Evolutionary conservation across 2,888 invertebrate genomes (phyloP).

Genomic region (Dolichopus griseipennis): DNA sequence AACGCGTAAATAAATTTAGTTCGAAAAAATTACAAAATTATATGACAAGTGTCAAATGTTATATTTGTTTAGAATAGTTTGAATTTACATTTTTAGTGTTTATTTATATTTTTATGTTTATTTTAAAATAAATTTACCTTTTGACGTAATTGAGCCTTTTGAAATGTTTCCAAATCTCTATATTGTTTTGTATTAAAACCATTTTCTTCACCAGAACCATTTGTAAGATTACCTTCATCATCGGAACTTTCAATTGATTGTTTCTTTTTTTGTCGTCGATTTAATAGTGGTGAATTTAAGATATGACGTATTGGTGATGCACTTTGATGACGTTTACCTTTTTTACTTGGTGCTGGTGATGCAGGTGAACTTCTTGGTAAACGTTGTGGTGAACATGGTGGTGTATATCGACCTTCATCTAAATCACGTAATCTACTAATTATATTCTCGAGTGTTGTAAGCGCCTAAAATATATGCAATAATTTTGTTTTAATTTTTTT

Average conservation of each 20-base stretch:
- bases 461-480: constrained; percentile 37
- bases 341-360: constrained; percentile 63
- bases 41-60: no score
- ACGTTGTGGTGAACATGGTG: constrained; percentile 48
- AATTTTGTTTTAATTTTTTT: not conserved
- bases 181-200: constrained; percentile 58
- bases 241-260: constrained; percentile 73
- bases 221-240: constrained; percentile 56
- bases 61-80: no score
- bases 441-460: constrained; percentile 51
- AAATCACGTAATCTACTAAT: constrained; percentile 48
- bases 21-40: no score
- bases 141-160: constrained; percentile 82
- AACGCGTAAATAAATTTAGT: no score
- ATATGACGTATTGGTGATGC: constrained; percentile 73
- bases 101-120: not conserved
- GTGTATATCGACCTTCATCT: constrained; percentile 46
- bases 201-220: constrained; percentile 49
- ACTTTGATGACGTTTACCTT: constrained; percentile 65
- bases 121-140: constrained; percentile 65
- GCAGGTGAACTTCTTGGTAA: constrained; percentile 69
- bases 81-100: no score
- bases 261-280: constrained; percentile 64
- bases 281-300: constrained; percentile 75
- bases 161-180: constrained; percentile 80